Evolutionary conservation across 2,797 vertebrate species (phyloP), one percentile per base, ranked within the genome.

Genomic region (Artibeus jamaicensis): DNA sequence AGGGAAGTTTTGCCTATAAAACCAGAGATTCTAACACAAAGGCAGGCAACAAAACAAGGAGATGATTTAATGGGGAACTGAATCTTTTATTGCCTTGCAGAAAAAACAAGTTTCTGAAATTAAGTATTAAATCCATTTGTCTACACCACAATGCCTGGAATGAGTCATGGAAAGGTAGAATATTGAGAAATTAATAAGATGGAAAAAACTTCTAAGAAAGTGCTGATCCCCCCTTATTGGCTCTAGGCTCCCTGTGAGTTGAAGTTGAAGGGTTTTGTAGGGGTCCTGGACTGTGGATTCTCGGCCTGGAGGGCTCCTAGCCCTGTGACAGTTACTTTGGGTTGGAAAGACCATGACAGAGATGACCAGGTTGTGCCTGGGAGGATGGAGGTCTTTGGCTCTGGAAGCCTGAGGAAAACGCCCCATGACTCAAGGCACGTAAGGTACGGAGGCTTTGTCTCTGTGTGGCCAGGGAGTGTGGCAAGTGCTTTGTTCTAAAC

Each of bases 111-210:
- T 1, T 94, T 29, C n/a, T 44, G 3, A 96, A 83, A 37, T 68
- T 53, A 91, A 42, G 15, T 22, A 99, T 99, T 95, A 99, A 55
- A 81, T 44, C 29, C n/a, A 78, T 67, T 71, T 87, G 67, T 10
- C 67, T 76, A 12, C 14, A 34, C 1, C 34, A 37, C 42, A 84
- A 5, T 21, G 62, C 67, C 21, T 34, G 50, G 19, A 37, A 7
- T 46, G 81, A 50, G 6, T 76, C 24, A 5, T 6, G 4, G n/a
- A 68, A 83, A 10, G 12, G 15, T 12, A 19, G n/a, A 53, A 18
- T 78, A 55, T 14, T 18, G 26, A 70, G 50, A 79, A 95, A 86
- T 34, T 65, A 92, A 85, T 53, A 46, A 15, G 11, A 48, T 5
- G 10, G 44, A 46, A 73, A 2, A 29, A 32, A 62, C 29, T 62